Evolutionary conservation across 2,797 vertebrate species (phyloP).

Genomic region (Glyptemys insculpta): DNA sequence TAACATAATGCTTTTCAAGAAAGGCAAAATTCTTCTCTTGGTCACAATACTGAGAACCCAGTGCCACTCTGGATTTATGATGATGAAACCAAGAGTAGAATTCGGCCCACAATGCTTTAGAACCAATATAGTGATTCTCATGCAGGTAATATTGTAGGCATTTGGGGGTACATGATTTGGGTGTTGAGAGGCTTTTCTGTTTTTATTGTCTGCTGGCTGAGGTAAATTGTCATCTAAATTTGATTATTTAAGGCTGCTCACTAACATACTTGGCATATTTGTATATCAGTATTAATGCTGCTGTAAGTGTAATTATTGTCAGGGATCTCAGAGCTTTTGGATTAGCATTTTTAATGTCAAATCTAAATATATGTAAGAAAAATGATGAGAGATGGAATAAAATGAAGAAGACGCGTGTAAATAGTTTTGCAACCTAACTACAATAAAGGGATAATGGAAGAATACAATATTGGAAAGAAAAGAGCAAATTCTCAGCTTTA

Average conservation of each 20-base stretch:
- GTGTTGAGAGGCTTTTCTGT: rapidly evolving
- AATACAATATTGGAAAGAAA: background rate
- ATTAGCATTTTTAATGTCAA: background rate
- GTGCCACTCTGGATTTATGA: background rate
- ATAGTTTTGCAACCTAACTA: background rate
- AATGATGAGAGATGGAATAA: rapidly evolving
- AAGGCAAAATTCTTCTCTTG: constrained; percentile 9
- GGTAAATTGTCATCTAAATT: background rate
- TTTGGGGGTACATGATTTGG: background rate
- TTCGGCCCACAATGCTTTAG: background rate
- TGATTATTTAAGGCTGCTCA: background rate
- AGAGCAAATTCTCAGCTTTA: too few relatives aligned
- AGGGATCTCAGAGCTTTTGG: background rate
- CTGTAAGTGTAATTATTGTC: rapidly evolving
- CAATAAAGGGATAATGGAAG: background rate
- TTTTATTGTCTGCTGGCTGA: background rate
- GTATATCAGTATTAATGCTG: rapidly evolving
- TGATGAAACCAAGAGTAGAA: background rate
- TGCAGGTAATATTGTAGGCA: background rate
- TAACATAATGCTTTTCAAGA: constrained; percentile 39
- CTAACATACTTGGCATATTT: rapidly evolving
- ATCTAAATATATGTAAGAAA: background rate
- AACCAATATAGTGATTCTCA: rapidly evolving
- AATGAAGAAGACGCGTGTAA: background rate
- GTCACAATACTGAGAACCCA: background rate